Conservation (phyloP, 1,140 invertebrate genomes). For the Ceratitis capitata region DNA sequence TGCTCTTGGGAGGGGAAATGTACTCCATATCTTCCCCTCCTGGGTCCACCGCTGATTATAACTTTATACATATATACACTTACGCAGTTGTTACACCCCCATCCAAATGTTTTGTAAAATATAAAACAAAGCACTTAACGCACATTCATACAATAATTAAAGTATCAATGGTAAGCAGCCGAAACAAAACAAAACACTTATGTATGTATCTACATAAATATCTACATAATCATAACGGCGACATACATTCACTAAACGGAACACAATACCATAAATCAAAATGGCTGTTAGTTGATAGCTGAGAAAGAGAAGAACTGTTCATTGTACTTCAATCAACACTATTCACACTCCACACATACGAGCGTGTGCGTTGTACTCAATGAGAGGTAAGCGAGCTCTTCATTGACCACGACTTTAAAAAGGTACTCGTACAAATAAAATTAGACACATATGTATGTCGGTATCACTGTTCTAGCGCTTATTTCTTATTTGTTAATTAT, state of each 20-base stretch:
- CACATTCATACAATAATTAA: neutral
- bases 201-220: too few relatives aligned
- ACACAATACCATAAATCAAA: conserved; percentile 47
- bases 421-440: too few relatives aligned
- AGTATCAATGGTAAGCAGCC: neutral
- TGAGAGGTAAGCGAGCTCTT: neutral
- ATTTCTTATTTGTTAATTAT: too few relatives aligned
- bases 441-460: too few relatives aligned
- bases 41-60: too few relatives aligned
- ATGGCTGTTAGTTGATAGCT: conserved; percentile 43
- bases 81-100: neutral
- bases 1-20: too few relatives aligned
- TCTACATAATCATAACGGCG: neutral
- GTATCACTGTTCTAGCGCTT: too few relatives aligned
- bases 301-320: conserved; percentile 40
- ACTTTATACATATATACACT: neutral
- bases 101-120: neutral
- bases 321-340: conserved; percentile 47
- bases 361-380: neutral
- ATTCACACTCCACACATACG: neutral
- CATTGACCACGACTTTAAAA: neutral
- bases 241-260: neutral
- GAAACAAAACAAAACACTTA: conserved; percentile 3
- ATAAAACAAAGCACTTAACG: conserved; percentile 26
- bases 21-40: too few relatives aligned